phyloP scores from a whole-genome alignment of 1,140 invertebrate genomes.

The Dolichoris vasculosae region DNA sequence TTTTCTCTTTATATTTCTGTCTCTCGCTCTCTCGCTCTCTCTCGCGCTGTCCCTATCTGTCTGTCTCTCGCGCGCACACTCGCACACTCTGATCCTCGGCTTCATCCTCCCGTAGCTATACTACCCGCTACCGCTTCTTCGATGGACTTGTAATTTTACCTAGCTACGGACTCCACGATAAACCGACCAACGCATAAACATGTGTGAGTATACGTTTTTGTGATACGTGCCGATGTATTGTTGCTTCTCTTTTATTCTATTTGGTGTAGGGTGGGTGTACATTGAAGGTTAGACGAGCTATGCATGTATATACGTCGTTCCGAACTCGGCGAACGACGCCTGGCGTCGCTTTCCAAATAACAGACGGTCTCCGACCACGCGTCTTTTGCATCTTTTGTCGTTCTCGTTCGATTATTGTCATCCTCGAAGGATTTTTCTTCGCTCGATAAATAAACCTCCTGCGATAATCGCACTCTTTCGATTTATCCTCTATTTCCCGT shows the following conservation, averaged over 20 bases:
- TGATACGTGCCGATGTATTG: background rate
- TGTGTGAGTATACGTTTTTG: slow-evolving; percentile 25
- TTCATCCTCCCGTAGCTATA: slow-evolving; percentile 7
- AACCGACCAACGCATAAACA: background rate
- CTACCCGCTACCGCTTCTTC: slow-evolving; percentile 21
- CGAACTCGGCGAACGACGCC: slow-evolving; percentile 42
- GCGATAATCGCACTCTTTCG: background rate
- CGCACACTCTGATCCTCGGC: slow-evolving; percentile 1
- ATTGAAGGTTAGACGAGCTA: slow-evolving; percentile 33
- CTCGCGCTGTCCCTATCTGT: background rate
- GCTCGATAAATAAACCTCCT: background rate
- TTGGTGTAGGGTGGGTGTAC: background rate
- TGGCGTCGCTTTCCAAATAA: slow-evolving; percentile 56
- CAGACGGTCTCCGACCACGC: slow-evolving; percentile 8
- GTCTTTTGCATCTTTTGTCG: slow-evolving; percentile 16
- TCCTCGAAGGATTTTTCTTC: background rate
- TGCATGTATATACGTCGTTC: background rate
- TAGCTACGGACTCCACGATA: background rate
- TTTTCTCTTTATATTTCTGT: background rate
- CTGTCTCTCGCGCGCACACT: background rate
- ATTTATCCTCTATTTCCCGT: no score
- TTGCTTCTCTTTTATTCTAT: background rate
- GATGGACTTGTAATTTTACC: slow-evolving; percentile 35
- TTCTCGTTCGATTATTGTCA: background rate
- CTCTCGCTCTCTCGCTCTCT: background rate